phyloP scores from a whole-genome alignment of 1,140 invertebrate genomes.

The Drosophila tsacasi region DNA sequence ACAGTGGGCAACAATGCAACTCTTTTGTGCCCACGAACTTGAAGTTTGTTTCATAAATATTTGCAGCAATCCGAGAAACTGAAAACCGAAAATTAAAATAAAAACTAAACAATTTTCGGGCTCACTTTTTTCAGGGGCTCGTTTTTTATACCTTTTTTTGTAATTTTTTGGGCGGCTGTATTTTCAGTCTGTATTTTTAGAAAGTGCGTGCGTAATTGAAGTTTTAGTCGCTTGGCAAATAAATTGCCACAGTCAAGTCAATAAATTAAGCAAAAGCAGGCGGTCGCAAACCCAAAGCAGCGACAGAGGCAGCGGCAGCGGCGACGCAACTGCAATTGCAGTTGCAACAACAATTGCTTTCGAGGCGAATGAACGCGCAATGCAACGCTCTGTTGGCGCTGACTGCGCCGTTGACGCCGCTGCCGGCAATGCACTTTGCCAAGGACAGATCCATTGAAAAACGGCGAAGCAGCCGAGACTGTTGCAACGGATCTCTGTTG shows the following conservation, averaged over 20 bases:
- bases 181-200: conserved; percentile 58
- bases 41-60: conserved; percentile 78
- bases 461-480: conserved; percentile 44
- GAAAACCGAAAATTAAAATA: conserved; percentile 16
- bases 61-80: conserved; percentile 46
- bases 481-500: conserved; percentile 32
- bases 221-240: conserved; percentile 71
- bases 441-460: conserved; percentile 85
- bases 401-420: conserved; percentile 21
- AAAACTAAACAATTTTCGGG: conserved; percentile 30
- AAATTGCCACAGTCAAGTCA: conserved; percentile 76
- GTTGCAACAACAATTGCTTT: conserved; percentile 45
- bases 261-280: conserved; percentile 72
- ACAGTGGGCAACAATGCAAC: conserved; percentile 58
- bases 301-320: conserved; percentile 13
- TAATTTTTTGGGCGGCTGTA: conserved; percentile 2
- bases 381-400: conserved; percentile 45
- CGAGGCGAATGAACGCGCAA: conserved; percentile 60
- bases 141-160: conserved; percentile 7
- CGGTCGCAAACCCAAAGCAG: conserved; percentile 14
- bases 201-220: conserved; percentile 79
- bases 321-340: conserved; percentile 17
- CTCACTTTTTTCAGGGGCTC: conserved; percentile 10
- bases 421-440: conserved; percentile 84
- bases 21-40: conserved; percentile 56